Evolutionary conservation across 2,797 vertebrate genomes (phyloP), one percentile per base, ranked within the genome.

Genomic region (Eulemur coronatus): DNA sequence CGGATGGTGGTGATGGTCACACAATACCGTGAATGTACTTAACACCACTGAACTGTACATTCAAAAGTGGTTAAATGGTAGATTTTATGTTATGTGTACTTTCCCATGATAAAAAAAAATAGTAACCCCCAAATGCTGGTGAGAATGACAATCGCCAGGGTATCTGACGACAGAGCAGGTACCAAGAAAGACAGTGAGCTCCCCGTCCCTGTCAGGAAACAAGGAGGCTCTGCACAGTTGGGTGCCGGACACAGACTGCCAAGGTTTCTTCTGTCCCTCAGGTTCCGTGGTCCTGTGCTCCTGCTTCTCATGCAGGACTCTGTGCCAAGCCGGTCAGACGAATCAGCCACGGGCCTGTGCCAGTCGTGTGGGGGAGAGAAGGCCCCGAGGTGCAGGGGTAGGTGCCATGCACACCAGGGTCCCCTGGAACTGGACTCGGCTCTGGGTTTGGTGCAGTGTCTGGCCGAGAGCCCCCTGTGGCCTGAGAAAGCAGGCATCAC

Each of bases 301-400:
- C 22, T 9, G 2, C 24, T 17, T 43, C 55, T 50, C 69, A 9
- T 12, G 35, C 38, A 11, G 63, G 22, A 70, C 38, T 33, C 20
- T 20, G 30, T 0, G 26, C 10, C 2, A 33, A 24, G 43, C 28
- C 5, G 0, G 35, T 43, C 55, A 81, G 1, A 72, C 4, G 7
- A 10, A 22, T 33, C 35, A 28, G 57, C n/a, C 2, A 18, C 43
- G 14, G 18, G 35, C n/a, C 20, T 20, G 30, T 0, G 26, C 10
- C 2, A 33, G 35, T 43, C 28, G 1, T 35, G 10, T 35, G 4
- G 46, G 15, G 35, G 18, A 41, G 67, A 2, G 7, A 59, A 7
- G 3, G 24, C 26, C 6, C 52, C 0, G 1, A 4, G 52, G 17
- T 20, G 41, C 52, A 11, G 78, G 65, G 8, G 1, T 4, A 46